Evolutionary conservation across 1,140 invertebrate species (phyloP).

Genomic region (Spodoptera frugiperda): DNA sequence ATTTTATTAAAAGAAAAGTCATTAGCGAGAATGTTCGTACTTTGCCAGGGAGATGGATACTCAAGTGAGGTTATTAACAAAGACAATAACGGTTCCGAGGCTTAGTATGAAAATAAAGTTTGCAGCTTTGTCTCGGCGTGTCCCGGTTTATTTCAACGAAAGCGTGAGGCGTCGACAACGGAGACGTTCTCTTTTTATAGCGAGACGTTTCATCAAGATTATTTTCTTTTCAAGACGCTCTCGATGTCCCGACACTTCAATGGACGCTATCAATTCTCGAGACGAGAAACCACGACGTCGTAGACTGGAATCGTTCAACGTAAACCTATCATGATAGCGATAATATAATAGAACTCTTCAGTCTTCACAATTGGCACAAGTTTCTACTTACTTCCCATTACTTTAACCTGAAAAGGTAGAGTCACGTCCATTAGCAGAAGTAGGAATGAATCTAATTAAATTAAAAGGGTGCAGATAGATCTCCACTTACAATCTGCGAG

Average conservation of each 20-base stretch:
- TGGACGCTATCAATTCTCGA: constrained; percentile 64
- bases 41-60: constrained; percentile 44
- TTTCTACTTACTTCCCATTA: constrained; percentile 10
- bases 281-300: constrained; percentile 44
- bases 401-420: constrained; percentile 23
- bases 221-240: constrained; percentile 70
- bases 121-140: constrained; percentile 59
- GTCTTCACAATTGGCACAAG: not conserved
- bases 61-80: constrained; percentile 60
- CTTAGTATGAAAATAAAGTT: constrained; percentile 70
- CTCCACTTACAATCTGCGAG: constrained; percentile 61
- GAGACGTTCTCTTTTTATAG: constrained; percentile 68
- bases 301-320: constrained; percentile 30
- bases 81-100: constrained; percentile 62
- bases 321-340: constrained; percentile 20
- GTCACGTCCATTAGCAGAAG: constrained; percentile 45
- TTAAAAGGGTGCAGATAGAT: constrained; percentile 59
- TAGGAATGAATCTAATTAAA: constrained; percentile 59
- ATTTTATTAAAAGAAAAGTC: constrained; percentile 57
- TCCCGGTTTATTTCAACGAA: constrained; percentile 65
- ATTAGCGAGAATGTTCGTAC: constrained; percentile 55
- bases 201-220: constrained; percentile 77
- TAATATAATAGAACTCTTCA: constrained; percentile 23
- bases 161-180: constrained; percentile 56
- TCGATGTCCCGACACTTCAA: constrained; percentile 53